These are phyloP conservation scores for Dreissena polymorpha DNA, from an alignment of 1,140 invertebrate species.

Conservation along the genomic window DNA sequence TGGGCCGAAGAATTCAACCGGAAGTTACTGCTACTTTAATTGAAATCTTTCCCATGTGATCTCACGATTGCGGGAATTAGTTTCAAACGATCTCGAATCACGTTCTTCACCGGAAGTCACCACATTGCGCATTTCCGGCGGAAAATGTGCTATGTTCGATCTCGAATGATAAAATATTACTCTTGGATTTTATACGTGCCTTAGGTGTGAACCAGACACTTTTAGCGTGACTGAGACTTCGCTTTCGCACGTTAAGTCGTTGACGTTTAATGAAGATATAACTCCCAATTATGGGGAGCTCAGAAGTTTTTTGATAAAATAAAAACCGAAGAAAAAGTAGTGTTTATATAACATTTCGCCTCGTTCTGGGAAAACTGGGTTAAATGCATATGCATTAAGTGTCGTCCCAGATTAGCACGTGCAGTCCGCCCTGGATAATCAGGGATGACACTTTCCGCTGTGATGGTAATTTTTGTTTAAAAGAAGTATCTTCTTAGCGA, in stretches of 20 bases:
- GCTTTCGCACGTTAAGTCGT: background rate
- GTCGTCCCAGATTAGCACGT: no score
- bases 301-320: conserved; percentile 9
- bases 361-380: no score
- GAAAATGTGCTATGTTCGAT: conserved; percentile 2
- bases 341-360: no score
- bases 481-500: no score
- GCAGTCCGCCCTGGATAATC: no score
- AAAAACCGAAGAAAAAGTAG: no score
- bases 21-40: conserved; percentile 33
- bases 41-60: conserved; percentile 41
- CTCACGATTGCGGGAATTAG: conserved; percentile 15
- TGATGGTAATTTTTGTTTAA: no score
- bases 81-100: conserved; percentile 16
- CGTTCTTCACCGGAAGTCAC: conserved; percentile 35
- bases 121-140: conserved; percentile 32
- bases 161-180: background rate
- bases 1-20: conserved; percentile 1
- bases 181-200: background rate
- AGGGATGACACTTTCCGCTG: no score
- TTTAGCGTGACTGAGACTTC: conserved; percentile 28
- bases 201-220: background rate
- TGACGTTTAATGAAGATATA: conserved; percentile 11
- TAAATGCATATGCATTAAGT: no score
- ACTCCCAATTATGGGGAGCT: conserved; percentile 32